phyloP scores from a whole-genome alignment of 1,140 invertebrate genomes.

The Drosophila bifasciata region DNA sequence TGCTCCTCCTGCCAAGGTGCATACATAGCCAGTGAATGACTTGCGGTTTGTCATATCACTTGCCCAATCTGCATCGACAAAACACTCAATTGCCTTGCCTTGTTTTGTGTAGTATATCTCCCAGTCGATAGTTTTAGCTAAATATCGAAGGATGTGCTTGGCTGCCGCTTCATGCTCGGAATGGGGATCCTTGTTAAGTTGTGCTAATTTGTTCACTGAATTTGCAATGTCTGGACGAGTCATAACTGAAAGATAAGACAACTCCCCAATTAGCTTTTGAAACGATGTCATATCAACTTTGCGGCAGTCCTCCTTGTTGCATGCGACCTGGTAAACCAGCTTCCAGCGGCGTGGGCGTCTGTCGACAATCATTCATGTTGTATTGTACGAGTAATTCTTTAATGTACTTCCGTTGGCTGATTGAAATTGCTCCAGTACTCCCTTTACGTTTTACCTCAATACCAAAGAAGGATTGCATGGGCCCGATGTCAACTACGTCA shows the following conservation, averaged over 20 bases:
- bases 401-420: too few relatives aligned
- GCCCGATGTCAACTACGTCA: too few relatives aligned
- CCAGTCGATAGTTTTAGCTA: neutral
- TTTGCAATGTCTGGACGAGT: slow-evolving; percentile 14
- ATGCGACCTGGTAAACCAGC: neutral
- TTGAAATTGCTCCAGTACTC: too few relatives aligned
- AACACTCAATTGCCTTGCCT: neutral
- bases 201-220: slow-evolving; percentile 4
- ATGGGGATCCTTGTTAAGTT: slow-evolving; percentile 6
- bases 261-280: slow-evolving; percentile 35
- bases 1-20: neutral
- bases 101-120: slow-evolving; percentile 1
- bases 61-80: slow-evolving; percentile 6
- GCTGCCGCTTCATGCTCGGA: slow-evolving; percentile 14
- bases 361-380: too few relatives aligned
- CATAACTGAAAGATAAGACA: slow-evolving; percentile 42
- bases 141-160: slow-evolving; percentile 7
- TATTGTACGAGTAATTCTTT: too few relatives aligned
- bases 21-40: slow-evolving; percentile 12
- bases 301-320: slow-evolving; percentile 1
- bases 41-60: slow-evolving; percentile 7
- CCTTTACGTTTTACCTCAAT: too few relatives aligned
- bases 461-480: too few relatives aligned
- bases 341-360: too few relatives aligned
- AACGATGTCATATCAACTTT: slow-evolving; percentile 15